Base-by-base conservation (phyloP, 2,888 invertebrate genomes). In the Caenorhabditis parvicauda region DNA sequence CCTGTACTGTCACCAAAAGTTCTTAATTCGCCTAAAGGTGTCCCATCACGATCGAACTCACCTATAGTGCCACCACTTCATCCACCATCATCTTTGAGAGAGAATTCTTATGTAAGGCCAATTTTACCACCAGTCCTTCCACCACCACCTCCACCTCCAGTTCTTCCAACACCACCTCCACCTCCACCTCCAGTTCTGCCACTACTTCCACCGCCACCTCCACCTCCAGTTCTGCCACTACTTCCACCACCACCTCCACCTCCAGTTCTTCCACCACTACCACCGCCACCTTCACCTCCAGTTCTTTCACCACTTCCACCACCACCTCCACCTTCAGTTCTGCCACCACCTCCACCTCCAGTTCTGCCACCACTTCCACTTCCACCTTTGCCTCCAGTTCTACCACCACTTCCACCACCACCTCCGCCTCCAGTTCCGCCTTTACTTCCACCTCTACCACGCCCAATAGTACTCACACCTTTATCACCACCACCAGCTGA, bases 251-350 rank as follows among this genome's bases (percentile, higher is more conserved):
- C n/a, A 22, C 46, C 46, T 12, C 14, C 19, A 2, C 29, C 28
- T 5, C 19, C n/a, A 3, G 27, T 17, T 7, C 32, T 12, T 3
- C 38, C 47, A 51, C 46, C 46, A 32, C 41, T 25, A 6, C 51
- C 46, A 37, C 39, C 7, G 17, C 14, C 38, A 19, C 24, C 9
- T 17, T 22, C 42, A 50, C 50, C 43, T 14, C 37, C 52, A 38
- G 25, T 55, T n/a, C 24, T 48, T n/a, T 21, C 51, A 47, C 32
- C 54, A 17, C 28, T 59, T 46, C 35, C 54, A 9, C 45, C 46
- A 7, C 29, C 37, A 35, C 52, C 50, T n/a, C 56, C 60, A 48
- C 49, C 37, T 12, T 24, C 38, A 39, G 25, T 19, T 21, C 12
- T 37, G 2, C 19, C 35, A 6, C 38, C 50, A 45, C 44, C 39